These are phyloP conservation scores for Clamator glandarius DNA, from an alignment of 2,797 vertebrate genomes.

Conservation along the genomic window DNA sequence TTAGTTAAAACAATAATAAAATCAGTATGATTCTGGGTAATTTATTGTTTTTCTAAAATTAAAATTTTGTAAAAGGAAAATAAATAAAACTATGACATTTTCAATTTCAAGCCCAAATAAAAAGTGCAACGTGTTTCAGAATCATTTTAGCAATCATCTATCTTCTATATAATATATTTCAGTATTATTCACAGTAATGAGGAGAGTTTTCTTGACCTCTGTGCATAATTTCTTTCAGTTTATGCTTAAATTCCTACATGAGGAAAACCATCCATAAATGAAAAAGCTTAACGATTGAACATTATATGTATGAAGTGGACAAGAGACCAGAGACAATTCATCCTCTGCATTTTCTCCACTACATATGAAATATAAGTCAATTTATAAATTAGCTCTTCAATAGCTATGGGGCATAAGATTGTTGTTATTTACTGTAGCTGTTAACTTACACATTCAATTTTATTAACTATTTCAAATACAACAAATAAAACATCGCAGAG, in stretches of 20 bases:
- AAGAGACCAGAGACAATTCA: neutral
- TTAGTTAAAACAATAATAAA: neutral
- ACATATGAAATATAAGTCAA: neutral
- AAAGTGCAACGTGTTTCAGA: neutral
- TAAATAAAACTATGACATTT: neutral
- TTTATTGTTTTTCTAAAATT: neutral
- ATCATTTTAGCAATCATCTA: neutral
- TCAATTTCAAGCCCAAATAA: neutral
- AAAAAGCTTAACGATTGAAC: neutral
- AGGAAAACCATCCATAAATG: neutral
- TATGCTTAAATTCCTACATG: neutral
- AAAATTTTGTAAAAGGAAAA: neutral
- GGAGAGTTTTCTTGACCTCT: neutral
- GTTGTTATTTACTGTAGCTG: neutral
- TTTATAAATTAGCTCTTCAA: neutral
- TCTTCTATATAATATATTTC: neutral
- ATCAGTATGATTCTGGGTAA: neutral
- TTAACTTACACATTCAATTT: neutral
- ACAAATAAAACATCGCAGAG: neutral
- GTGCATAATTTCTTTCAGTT: neutral
- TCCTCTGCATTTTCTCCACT: neutral
- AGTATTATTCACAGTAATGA: neutral
- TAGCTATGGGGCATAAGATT: neutral
- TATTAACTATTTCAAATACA: neutral
- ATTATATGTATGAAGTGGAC: neutral